phyloP scores from a whole-genome alignment of 2,113 vertebrate genomes.

The Otocyon megalotis region DNA sequence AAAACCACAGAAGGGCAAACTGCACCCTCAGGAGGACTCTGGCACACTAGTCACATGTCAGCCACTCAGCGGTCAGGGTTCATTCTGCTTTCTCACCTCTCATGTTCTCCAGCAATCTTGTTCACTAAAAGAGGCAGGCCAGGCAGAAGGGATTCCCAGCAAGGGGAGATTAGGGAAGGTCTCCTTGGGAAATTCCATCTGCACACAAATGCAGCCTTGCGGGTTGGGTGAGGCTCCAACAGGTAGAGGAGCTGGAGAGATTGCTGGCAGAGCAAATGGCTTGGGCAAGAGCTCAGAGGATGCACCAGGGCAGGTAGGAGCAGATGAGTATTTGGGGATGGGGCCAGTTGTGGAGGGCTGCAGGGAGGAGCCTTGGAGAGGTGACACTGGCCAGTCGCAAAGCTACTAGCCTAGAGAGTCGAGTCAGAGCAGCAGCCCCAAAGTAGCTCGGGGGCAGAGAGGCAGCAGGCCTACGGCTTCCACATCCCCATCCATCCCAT shows the following conservation, averaged over 20 bases:
- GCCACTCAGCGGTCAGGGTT: background rate
- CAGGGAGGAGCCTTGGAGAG: background rate
- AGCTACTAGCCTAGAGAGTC: no score
- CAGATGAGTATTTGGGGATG: background rate
- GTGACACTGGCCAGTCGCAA: background rate
- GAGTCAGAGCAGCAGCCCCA: background rate
- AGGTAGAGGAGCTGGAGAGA: background rate
- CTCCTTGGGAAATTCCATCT: background rate
- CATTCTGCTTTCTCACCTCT: background rate
- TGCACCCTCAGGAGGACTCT: background rate
- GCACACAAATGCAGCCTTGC: background rate
- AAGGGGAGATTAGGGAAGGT: background rate
- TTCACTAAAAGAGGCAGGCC: background rate
- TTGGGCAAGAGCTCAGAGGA: background rate
- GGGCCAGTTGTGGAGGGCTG: background rate
- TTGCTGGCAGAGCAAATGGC: no score
- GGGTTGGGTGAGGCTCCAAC: background rate
- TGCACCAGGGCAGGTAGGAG: background rate
- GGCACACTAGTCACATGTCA: no score
- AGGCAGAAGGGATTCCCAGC: background rate
- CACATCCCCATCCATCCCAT: rapidly evolving
- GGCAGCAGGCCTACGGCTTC: background rate
- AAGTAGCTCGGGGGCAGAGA: background rate
- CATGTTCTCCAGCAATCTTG: background rate
- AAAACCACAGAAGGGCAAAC: background rate